phyloP scores from a whole-genome alignment of 1,140 invertebrate species.

The Medauroidea extradentata region DNA sequence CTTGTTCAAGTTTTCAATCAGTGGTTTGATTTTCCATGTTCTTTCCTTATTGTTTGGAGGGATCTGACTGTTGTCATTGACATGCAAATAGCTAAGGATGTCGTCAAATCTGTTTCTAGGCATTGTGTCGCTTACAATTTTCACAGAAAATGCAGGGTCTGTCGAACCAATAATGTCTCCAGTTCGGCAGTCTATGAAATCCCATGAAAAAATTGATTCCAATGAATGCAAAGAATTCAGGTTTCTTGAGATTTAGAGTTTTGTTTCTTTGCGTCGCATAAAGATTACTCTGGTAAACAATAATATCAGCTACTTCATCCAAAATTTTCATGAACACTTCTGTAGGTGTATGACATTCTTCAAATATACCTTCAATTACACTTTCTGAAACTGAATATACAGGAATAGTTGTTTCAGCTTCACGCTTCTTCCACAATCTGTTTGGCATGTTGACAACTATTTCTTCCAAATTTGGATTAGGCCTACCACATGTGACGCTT shows the following conservation, averaged over 20 bases:
- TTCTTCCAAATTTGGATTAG: no score
- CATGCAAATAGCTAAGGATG: conserved; percentile 15
- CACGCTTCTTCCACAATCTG: no score
- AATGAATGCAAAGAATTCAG: conserved; percentile 34
- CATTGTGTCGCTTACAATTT: not conserved
- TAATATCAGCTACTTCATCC: not conserved
- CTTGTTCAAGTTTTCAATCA: conserved; percentile 13
- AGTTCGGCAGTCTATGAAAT: not conserved
- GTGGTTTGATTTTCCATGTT: conserved; percentile 15
- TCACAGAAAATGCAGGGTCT: not conserved
- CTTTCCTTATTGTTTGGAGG: conserved; percentile 11
- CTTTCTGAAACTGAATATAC: no score
- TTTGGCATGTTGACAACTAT: no score
- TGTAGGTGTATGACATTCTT: no score
- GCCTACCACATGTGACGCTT: no score
- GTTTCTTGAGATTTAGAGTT: conserved; percentile 31
- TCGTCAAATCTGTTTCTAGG: conserved; percentile 1
- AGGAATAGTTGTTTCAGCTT: no score
- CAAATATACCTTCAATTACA: no score
- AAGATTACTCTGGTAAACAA: conserved; percentile 16
- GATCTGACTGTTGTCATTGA: conserved; percentile 15
- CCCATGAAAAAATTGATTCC: conserved; percentile 35
- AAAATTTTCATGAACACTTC: no score
- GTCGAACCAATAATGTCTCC: conserved; percentile 4
- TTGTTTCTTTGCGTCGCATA: conserved; percentile 35